These are phyloP conservation scores for Anthoptus insignis DNA, from an alignment of 2,888 invertebrate genomes.

Conservation along the genomic window DNA sequence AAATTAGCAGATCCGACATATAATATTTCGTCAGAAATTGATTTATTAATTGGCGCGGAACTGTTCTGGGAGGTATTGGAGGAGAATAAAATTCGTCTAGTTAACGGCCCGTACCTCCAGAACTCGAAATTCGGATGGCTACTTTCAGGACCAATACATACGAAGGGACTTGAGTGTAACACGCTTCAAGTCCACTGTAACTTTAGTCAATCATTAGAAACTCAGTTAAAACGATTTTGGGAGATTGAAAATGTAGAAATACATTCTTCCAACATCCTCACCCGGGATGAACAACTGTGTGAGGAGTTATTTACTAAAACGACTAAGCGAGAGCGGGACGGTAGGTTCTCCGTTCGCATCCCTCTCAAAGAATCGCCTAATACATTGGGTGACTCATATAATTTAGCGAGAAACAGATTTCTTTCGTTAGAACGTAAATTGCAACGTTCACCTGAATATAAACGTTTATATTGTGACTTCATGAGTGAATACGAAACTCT, in stretches of 20 bases:
- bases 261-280: not conserved
- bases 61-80: slow-evolving; percentile 36
- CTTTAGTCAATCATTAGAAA: slow-evolving; percentile 34
- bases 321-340: slow-evolving; percentile 32
- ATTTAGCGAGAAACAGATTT: not conserved
- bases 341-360: slow-evolving; percentile 31
- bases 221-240: slow-evolving; percentile 40
- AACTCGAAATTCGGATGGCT: slow-evolving; percentile 47
- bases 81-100: slow-evolving; percentile 38
- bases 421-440: slow-evolving; percentile 24
- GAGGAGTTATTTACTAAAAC: slow-evolving; percentile 34
- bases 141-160: slow-evolving; percentile 37
- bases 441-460: slow-evolving; percentile 18
- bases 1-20: slow-evolving; percentile 43
- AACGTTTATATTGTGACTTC: slow-evolving; percentile 19
- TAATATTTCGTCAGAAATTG: slow-evolving; percentile 34
- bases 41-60: slow-evolving; percentile 34
- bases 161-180: slow-evolving; percentile 4
- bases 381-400: not conserved
- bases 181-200: slow-evolving; percentile 38
- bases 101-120: slow-evolving; percentile 42
- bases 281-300: slow-evolving; percentile 28
- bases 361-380: not conserved
- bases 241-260: slow-evolving; percentile 38
- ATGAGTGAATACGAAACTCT: not conserved